Conservation (phyloP, 2,797 vertebrate species). For the Sebastes trivittatus region DNA sequence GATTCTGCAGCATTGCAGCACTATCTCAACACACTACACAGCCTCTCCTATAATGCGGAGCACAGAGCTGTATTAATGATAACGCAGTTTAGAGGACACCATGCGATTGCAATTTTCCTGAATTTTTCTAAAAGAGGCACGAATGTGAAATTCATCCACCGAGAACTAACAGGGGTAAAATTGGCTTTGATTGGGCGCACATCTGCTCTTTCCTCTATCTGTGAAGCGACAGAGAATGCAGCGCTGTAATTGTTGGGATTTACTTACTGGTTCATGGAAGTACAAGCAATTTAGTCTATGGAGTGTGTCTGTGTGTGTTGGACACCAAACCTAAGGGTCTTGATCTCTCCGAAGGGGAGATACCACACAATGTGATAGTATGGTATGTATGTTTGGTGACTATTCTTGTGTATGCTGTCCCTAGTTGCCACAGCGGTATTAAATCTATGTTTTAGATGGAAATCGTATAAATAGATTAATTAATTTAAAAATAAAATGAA, state of each 20-base stretch:
- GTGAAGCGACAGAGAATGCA: neutral
- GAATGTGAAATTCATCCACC: constrained; percentile 12
- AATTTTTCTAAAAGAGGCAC: constrained; percentile 21
- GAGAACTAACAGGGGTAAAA: constrained; percentile 40
- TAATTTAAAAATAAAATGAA: neutral
- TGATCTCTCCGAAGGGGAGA: neutral
- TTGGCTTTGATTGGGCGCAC: constrained; percentile 36
- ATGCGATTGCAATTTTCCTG: constrained; percentile 6
- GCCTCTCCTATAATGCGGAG: neutral
- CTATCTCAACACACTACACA: neutral
- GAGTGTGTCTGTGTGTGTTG: neutral
- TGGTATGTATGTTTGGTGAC: neutral
- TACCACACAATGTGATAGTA: neutral
- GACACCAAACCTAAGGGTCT: neutral
- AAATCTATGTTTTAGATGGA: neutral
- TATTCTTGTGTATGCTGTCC: fast-evolving
- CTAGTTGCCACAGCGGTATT: neutral
- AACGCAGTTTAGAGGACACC: constrained; percentile 8
- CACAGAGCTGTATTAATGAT: constrained; percentile 4
- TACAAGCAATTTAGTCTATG: neutral
- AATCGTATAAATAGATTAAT: neutral
- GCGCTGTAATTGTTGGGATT: neutral
- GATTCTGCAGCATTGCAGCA: constrained; percentile 19
- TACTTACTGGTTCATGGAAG: neutral
- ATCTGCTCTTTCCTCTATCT: constrained; percentile 16